phyloP scores from a whole-genome alignment of 2,888 invertebrate genomes.

The Diarsia dahlii region DNA sequence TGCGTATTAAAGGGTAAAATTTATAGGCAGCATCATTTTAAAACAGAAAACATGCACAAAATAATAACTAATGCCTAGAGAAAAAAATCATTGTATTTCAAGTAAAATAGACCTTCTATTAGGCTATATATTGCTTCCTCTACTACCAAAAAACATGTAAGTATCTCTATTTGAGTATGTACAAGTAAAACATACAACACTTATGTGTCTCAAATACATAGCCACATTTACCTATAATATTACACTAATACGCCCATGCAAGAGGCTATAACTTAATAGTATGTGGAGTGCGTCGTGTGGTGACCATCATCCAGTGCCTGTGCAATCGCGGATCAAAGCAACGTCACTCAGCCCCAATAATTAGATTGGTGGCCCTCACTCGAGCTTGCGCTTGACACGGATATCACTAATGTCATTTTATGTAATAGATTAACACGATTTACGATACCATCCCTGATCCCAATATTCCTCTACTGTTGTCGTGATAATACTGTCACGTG shows the following conservation, averaged over 20 bases:
- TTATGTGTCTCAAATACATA: not conserved
- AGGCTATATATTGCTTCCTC: too few species aligned
- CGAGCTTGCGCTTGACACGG: slow-evolving; percentile 52
- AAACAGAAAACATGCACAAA: too few species aligned
- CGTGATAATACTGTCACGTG: not conserved
- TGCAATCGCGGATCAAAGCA: slow-evolving; percentile 49
- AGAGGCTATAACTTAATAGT: slow-evolving; percentile 22
- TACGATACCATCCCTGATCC: slow-evolving; percentile 34
- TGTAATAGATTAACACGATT: slow-evolving; percentile 36
- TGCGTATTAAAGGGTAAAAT: not conserved
- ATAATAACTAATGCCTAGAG: too few species aligned
- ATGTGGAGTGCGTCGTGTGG: slow-evolving; percentile 10
- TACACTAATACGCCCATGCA: not conserved
- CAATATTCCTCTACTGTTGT: slow-evolving; percentile 22
- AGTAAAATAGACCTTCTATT: too few species aligned
- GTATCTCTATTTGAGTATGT: not conserved
- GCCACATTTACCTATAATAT: not conserved
- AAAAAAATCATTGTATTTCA: too few species aligned
- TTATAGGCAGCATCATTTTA: not conserved
- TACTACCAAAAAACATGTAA: not conserved
- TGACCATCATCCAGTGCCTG: slow-evolving; percentile 5
- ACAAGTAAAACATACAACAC: not conserved
- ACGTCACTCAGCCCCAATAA: slow-evolving; percentile 45
- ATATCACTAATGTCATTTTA: slow-evolving; percentile 35
- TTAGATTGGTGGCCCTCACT: slow-evolving; percentile 52